Base-by-base conservation (phyloP, 2,888 invertebrate genomes). In the Sepioteuthis lessoniana region DNA sequence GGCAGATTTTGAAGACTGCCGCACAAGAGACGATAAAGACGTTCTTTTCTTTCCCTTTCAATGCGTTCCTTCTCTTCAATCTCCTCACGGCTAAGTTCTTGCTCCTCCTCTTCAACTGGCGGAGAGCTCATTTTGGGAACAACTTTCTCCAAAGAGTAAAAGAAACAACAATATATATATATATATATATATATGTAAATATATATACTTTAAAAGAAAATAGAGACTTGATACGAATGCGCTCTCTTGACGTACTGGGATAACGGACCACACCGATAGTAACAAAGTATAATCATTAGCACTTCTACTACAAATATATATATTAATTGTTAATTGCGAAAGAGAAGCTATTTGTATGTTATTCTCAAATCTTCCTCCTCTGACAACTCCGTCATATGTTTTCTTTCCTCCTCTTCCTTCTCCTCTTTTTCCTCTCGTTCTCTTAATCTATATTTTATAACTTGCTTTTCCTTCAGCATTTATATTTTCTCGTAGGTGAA, bases 1-100 rank as follows among this genome's bases (percentile, higher is more conserved):
- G 99, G 99, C 95, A 99, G 97, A 93, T 98, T 98, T 97, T 98
- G 98, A 90, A 97, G 94, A 38, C 94, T 95, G 13, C 96, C 96
- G 0, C 95, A 93, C 38, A 96, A 94, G 16, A 96, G 96, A 38
- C 95, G 94, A 28, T 94, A 93, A 38, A 96, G 94, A 93, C 96
- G 96, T 90, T 94, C 94, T 47, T 94, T 94, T 90, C 95, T 94
- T 94, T 96, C 96, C 93, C 95, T 94, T 46, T 96, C 96, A 90
- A 96, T 96, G 19, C 95, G 95, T 7, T 94, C 94, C 28, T 95
- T 90, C 19, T 94, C 94, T 42, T 46, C 93, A 37, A 60, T 60
- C 42, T 60, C 93, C 21, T n/a, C 94, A 95, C 28, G 95, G 95
- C 46, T 95, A 94, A 37, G 94, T 76, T 47, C 94, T 94, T 8